Conservation (phyloP, 2,888 invertebrate species). For the Ceriagrion tenellum region DNA sequence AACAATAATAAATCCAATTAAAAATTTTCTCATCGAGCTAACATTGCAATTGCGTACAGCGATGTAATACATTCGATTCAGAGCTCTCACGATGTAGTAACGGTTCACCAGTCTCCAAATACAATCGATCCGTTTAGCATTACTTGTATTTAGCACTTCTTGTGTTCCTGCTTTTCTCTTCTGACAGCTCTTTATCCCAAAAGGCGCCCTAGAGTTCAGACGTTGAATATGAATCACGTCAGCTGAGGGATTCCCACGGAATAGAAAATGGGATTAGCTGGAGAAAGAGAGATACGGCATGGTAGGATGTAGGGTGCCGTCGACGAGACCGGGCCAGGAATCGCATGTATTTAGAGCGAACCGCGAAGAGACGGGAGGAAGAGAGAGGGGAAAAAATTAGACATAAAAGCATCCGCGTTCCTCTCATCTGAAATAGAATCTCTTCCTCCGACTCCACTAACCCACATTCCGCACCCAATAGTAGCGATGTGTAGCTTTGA, state of each 20-base stretch:
- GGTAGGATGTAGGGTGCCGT: not conserved
- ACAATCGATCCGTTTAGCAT: too few species aligned
- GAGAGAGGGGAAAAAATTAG: not conserved
- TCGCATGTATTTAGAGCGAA: not conserved
- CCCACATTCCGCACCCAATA: not conserved
- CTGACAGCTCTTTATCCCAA: not conserved
- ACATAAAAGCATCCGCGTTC: not conserved
- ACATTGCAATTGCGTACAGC: too few species aligned
- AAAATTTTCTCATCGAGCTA: too few species aligned
- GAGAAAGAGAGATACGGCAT: too few species aligned
- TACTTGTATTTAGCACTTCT: too few species aligned
- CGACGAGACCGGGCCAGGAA: not conserved
- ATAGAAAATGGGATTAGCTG: not conserved
- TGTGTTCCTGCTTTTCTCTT: not conserved
- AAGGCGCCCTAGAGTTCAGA: not conserved
- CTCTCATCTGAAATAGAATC: not conserved
- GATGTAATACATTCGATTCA: too few species aligned
- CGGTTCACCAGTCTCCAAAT: too few species aligned
- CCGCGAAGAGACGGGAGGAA: too few species aligned
- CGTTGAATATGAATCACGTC: not conserved
- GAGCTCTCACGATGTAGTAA: too few species aligned
- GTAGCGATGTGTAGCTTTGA: not conserved
- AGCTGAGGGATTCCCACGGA: not conserved
- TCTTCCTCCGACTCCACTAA: slow-evolving; percentile 6
- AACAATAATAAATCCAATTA: too few species aligned